A percentile compares a stretch with the other conserved stretches of the same genome.
These are phyloP conservation scores for Andrena fulva DNA, from an alignment of 2,888 invertebrate genomes.

Conservation along the genomic window DNA sequence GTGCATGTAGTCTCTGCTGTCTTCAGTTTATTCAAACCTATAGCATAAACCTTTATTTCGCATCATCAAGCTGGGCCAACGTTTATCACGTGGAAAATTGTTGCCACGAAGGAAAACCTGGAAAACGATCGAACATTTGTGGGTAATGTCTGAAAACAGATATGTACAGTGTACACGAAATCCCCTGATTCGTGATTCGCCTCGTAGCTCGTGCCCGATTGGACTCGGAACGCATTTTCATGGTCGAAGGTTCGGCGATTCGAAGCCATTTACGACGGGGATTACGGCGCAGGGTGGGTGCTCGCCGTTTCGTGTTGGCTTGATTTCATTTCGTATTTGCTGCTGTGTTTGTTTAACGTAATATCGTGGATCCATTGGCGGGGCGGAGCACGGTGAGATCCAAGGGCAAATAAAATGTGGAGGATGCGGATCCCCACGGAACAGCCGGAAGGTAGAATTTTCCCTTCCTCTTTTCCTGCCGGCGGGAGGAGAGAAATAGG, in stretches of 20 bases:
- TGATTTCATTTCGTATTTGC: conserved; percentile 28
- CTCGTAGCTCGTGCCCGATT: background rate
- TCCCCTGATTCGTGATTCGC: conserved; percentile 15
- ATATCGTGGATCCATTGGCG: conserved; percentile 19
- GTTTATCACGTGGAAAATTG: background rate
- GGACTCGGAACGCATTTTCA: conserved; percentile 5
- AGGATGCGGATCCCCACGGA: conserved; percentile 52
- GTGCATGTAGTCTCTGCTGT: background rate
- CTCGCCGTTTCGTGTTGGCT: background rate
- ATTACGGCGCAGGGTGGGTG: conserved; percentile 9
- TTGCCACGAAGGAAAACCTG: background rate
- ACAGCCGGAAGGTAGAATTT: conserved; percentile 56
- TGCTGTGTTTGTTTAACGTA: conserved; percentile 28
- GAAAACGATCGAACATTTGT: background rate
- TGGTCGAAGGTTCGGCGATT: conserved; percentile 1
- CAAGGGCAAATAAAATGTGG: conserved; percentile 41
- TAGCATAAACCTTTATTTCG: too few species aligned
- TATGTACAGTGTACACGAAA: conserved; percentile 19
- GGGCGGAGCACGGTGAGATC: background rate
- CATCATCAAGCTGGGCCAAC: background rate
- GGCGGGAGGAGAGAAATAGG: background rate
- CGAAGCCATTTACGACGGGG: conserved; percentile 11
- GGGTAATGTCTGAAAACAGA: background rate
- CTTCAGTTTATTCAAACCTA: too few species aligned
- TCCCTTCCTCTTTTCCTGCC: background rate